phyloP scores from a whole-genome alignment of 2,888 invertebrate genomes.

The Eupelmus urozonus region DNA sequence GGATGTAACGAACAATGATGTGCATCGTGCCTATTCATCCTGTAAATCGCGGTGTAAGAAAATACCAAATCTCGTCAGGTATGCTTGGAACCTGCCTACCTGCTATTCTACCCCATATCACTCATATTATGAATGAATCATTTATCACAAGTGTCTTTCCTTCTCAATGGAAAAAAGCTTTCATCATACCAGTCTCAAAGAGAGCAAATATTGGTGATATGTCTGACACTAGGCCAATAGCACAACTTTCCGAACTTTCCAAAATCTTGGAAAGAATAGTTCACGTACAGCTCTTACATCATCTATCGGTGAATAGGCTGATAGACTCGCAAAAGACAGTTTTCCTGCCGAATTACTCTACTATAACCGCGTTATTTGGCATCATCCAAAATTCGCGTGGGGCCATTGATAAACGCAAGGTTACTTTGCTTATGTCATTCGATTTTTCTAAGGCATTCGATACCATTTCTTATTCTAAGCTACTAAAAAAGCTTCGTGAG shows the following conservation, averaged over 20 bases:
- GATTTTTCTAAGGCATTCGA: conserved; percentile 22
- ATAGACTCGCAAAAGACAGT: not conserved
- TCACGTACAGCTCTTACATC: not conserved
- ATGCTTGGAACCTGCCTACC: too few species aligned
- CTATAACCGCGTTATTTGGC: not conserved
- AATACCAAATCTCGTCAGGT: too few species aligned
- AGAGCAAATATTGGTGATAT: too few species aligned
- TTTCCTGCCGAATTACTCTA: not conserved
- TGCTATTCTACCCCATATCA: too few species aligned
- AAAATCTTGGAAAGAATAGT: not conserved
- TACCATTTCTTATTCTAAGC: not conserved
- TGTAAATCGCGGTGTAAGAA: too few species aligned
- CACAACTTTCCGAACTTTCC: not conserved
- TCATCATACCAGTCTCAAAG: too few species aligned
- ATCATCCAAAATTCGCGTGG: not conserved
- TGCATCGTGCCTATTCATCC: too few species aligned
- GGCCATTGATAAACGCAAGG: not conserved
- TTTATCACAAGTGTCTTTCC: too few species aligned
- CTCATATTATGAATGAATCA: too few species aligned
- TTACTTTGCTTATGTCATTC: not conserved
- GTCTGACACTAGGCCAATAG: not conserved
- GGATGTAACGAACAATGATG: too few species aligned
- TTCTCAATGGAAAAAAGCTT: too few species aligned
- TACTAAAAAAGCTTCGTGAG: not conserved
- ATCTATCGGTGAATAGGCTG: not conserved